Conservation (phyloP, 1,140 invertebrate species). For the Lepidurus arcticus region DNA sequence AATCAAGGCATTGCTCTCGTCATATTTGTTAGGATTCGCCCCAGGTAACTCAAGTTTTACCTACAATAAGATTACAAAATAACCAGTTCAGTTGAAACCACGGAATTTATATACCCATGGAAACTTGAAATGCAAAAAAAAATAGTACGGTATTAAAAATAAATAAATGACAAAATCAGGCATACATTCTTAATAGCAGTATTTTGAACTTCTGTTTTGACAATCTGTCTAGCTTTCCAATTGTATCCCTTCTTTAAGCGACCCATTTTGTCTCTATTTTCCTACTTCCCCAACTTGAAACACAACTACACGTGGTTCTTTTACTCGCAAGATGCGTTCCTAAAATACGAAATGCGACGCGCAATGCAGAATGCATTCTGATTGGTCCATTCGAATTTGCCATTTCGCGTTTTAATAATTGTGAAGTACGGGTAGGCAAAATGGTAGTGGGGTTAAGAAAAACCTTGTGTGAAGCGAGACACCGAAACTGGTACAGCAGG, state of each 20-base stretch:
- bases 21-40: constrained; percentile 48
- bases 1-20: constrained; percentile 69
- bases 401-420: too few species aligned
- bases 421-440: too few species aligned
- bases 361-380: too few species aligned
- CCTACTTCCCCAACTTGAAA: neutral
- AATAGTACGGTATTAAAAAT: neutral
- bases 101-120: neutral
- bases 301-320: constrained; percentile 20
- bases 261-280: constrained; percentile 31
- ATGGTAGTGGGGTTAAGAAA: too few species aligned
- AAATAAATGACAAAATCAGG: constrained; percentile 1
- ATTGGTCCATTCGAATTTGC: too few species aligned
- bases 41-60: constrained; percentile 52
- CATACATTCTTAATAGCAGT: constrained; percentile 60
- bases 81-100: neutral
- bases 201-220: constrained; percentile 63
- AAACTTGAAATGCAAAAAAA: too few species aligned
- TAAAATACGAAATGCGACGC: too few species aligned
- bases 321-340: too few species aligned
- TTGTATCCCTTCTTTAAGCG: constrained; percentile 56
- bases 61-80: constrained; percentile 34
- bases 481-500: too few species aligned
- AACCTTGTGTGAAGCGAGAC: too few species aligned
- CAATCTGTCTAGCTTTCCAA: constrained; percentile 64